Evolutionary conservation across 2,113 vertebrate genomes (phyloP).

Genomic region (Empidonax alnorum): DNA sequence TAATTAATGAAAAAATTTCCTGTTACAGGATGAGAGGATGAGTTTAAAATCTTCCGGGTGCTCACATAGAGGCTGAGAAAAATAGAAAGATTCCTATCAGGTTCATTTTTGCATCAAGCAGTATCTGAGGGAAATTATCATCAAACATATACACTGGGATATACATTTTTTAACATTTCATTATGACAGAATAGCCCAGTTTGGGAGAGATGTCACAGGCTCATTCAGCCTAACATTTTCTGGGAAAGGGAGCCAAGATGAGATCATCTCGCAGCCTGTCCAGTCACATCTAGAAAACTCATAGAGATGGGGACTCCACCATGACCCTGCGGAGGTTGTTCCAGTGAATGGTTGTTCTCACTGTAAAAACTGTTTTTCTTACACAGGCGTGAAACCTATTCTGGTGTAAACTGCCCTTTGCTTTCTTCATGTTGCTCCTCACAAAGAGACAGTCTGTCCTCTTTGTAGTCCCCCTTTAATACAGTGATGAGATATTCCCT

Average conservation of each 20-base stretch:
- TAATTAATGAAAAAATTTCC: background rate
- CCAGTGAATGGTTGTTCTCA: background rate
- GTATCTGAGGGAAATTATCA: background rate
- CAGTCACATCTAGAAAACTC: background rate
- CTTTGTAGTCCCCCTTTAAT: background rate
- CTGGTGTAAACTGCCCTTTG: background rate
- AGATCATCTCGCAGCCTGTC: background rate
- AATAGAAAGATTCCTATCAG: background rate
- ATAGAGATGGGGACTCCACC: background rate
- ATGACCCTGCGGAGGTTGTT: background rate
- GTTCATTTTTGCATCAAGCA: background rate
- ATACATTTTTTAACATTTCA: background rate
- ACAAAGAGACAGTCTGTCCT: background rate
- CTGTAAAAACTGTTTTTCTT: background rate
- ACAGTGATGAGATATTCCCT: background rate
- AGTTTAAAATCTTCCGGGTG: background rate
- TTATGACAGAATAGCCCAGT: background rate
- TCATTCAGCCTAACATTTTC: background rate
- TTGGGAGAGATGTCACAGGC: background rate
- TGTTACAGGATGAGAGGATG: background rate
- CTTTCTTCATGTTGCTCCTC: background rate
- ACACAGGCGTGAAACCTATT: background rate
- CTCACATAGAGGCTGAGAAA: background rate
- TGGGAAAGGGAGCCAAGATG: background rate
- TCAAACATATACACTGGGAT: background rate